A percentile compares a stretch with the other conserved stretches of the same genome.
These are phyloP conservation scores for Dasypogon diadema DNA, from an alignment of 2,888 invertebrate species.

Conservation along the genomic window DNA sequence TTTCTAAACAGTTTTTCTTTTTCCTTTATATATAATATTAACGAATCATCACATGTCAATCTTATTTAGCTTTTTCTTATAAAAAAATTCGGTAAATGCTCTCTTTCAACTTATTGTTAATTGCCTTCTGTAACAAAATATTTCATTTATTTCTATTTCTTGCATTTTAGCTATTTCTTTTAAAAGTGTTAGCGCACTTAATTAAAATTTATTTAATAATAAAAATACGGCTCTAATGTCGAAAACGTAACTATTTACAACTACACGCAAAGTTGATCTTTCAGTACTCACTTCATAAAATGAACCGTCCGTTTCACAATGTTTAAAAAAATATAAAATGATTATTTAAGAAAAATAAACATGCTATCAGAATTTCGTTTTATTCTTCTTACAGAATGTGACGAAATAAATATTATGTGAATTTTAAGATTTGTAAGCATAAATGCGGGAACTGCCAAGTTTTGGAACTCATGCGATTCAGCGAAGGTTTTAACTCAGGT, in stretches of 20 bases:
- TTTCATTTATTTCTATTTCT: conserved; percentile 15
- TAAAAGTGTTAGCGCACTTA: conserved; percentile 1
- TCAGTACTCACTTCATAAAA: background rate
- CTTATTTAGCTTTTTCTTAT: conserved; percentile 26
- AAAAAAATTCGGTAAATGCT: conserved; percentile 29
- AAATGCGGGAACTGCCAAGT: no score
- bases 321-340: no score
- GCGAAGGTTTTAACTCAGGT: no score
- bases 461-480: no score
- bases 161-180: background rate
- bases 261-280: background rate
- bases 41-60: conserved; percentile 46
- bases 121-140: conserved; percentile 44
- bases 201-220: conserved; percentile 13
- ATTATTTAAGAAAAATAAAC: no score
- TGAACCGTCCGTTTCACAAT: background rate
- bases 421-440: no score
- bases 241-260: conserved; percentile 11
- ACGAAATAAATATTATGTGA: no score
- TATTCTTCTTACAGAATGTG: no score
- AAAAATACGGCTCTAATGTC: conserved; percentile 7
- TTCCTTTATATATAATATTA: conserved; percentile 40
- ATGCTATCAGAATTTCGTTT: no score
- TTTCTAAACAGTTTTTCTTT: conserved; percentile 27
- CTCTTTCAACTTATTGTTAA: conserved; percentile 43